Base-by-base conservation (phyloP, 2,888 invertebrate species). In the Scaptomyza polygonia region DNA sequence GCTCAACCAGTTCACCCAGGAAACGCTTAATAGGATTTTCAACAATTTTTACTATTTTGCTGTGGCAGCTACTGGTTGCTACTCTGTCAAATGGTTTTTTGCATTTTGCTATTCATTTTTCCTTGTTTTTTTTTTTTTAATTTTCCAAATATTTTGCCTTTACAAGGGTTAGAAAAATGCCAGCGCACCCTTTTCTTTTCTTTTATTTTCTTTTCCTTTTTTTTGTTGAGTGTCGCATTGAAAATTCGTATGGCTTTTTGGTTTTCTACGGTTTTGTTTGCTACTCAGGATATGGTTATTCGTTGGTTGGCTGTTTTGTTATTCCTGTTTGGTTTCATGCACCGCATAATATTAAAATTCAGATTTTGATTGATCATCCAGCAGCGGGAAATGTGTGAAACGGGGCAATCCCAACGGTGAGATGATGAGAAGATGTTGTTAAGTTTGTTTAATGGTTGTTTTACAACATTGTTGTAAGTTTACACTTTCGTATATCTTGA, bases 281-380 rank as follows among this genome's bases (percentile, higher is more conserved):
- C 49, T 65, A 62, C 65, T 59, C 77, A 77, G 86, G 79, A 83
- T 81, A 84, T 77, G 77, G 69, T 78, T 80, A 69, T 80, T 55
- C 61, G 34, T 45, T 63, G 64, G 64, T 63, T 53, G 47, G 53
- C 58, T 69, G 55, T 67, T 76, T 73, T 73, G 63, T 69, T 71
- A 64, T 67, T 73, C 62, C 63, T 56, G 61, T 64, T 76, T 66
- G 85, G 78, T 82, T 85, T 85, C 69, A 82, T 85, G 80, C 80
- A 83, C 77, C 74, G 84, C 79, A 87, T 86, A 79, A 83, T 81
- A 86, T 86, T 86, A 87, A 85, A 86, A 86, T 86, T 86, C 79
- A 81, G 75, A 79, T 75, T 83, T 86, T 86, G 86, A 86, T 86
- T 86, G 86, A 86, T 86, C 86, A 70, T 85, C 69, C 56, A 62